These are phyloP conservation scores for Peromyscus nudipes DNA, from an alignment of 2,797 vertebrate species.

Conservation along the genomic window DNA sequence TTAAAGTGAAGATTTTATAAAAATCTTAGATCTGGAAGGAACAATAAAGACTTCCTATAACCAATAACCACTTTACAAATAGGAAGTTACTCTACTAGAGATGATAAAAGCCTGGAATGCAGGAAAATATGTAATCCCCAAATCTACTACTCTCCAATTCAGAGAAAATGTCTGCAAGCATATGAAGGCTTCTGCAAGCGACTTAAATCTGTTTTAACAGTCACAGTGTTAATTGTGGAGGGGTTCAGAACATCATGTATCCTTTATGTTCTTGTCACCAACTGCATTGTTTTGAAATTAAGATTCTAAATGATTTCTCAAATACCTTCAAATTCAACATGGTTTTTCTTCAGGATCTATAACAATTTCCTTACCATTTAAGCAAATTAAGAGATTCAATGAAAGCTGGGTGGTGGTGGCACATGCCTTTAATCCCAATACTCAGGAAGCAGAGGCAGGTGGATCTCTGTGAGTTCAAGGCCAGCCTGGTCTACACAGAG, in stretches of 20 bases:
- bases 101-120: background rate
- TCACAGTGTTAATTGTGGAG: background rate
- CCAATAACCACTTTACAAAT: background rate
- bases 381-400: constrained; percentile 43
- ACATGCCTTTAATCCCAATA: background rate
- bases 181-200: background rate
- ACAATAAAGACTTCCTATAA: background rate
- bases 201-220: background rate
- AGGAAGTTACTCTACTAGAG: background rate
- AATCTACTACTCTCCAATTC: constrained; percentile 3
- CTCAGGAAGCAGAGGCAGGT: background rate
- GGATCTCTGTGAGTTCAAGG: background rate
- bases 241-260: background rate
- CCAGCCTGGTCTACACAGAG: background rate
- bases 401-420: background rate
- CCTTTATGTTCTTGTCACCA: constrained; percentile 28
- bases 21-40: constrained; percentile 21
- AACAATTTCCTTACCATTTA: constrained; percentile 14
- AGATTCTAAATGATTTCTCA: constrained; percentile 9
- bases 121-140: background rate
- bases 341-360: constrained; percentile 15
- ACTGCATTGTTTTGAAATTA: constrained; percentile 40
- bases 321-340: constrained; percentile 35
- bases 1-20: background rate
- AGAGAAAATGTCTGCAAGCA: background rate